phyloP scores from a whole-genome alignment of 2,888 invertebrate species.

The Drosophila longiperda region DNA sequence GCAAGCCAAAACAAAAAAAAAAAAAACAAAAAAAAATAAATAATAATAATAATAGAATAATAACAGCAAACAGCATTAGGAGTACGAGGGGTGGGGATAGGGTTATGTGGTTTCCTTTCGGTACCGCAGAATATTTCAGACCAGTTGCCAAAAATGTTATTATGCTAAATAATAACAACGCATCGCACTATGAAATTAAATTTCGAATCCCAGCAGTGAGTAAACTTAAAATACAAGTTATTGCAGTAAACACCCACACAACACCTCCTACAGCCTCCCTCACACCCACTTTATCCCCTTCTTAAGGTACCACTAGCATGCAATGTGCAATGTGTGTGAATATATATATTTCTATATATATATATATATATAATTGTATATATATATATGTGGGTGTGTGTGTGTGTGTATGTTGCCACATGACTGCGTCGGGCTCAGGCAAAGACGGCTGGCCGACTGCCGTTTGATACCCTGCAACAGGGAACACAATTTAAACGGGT shows the following conservation, averaged over 20 bases:
- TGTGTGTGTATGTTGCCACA: conserved; percentile 61
- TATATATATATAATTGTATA: too few relatives aligned
- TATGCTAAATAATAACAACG: conserved; percentile 80
- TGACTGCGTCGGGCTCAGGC: conserved; percentile 67
- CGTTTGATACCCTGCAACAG: conserved; percentile 41
- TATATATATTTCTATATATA: not conserved
- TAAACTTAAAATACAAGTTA: conserved; percentile 80
- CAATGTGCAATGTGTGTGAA: conserved; percentile 14
- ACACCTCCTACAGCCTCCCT: not conserved
- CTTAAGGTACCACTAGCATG: not conserved
- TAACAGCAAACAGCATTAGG: not conserved
- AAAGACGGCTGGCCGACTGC: conserved; percentile 43
- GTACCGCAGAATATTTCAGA: conserved; percentile 39
- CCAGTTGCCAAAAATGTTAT: conserved; percentile 66
- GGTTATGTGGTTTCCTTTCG: not conserved
- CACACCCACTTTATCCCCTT: too few relatives aligned
- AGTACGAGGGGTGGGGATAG: not conserved
- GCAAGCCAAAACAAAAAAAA: conserved; percentile 6
- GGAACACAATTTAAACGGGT: not conserved
- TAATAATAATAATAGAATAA: conserved; percentile 1
- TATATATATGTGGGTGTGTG: not conserved
- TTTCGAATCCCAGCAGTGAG: conserved; percentile 79
- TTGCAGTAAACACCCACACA: conserved; percentile 46
- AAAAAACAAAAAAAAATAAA: conserved; percentile 9
- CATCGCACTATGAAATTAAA: conserved; percentile 81